phyloP scores from a whole-genome alignment of 2,113 vertebrate genomes.

The cattle (Bos taurus) region DNA sequence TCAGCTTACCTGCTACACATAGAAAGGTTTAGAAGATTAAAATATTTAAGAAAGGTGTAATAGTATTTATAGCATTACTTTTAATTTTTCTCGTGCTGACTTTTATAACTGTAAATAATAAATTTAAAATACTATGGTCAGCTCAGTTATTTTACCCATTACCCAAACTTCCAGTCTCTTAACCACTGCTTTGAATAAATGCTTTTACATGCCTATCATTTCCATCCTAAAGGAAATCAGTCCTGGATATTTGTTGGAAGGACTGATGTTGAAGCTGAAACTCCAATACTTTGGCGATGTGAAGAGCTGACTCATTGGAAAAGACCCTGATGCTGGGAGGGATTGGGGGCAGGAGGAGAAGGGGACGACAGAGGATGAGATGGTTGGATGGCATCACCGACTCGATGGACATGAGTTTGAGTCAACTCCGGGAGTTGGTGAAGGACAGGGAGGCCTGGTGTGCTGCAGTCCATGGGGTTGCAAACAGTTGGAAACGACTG shows the following conservation, averaged over 20 bases:
- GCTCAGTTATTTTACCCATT: neutral
- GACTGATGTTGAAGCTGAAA: neutral
- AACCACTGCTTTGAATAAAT: neutral
- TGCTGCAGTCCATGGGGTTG: accelerated
- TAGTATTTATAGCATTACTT: neutral
- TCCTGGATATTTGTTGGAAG: neutral
- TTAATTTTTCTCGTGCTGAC: neutral
- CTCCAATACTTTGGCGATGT: accelerated
- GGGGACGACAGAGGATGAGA: accelerated
- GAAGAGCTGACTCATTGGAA: accelerated
- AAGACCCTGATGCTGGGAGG: neutral
- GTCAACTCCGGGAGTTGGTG: accelerated
- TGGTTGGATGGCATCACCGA: neutral
- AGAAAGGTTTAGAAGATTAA: neutral
- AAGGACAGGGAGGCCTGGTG: neutral
- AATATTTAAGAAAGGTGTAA: neutral
- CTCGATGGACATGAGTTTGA: accelerated
- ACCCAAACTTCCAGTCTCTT: neutral
- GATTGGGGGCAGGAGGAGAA: accelerated
- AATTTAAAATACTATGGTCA: neutral
- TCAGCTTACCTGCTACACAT: neutral
- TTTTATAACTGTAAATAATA: neutral
- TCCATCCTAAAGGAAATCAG: neutral
- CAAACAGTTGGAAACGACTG: neutral
- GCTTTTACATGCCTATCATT: neutral